These are phyloP conservation scores for Malthinus seriepunctatus DNA, from an alignment of 2,888 invertebrate genomes.

Conservation along the genomic window DNA sequence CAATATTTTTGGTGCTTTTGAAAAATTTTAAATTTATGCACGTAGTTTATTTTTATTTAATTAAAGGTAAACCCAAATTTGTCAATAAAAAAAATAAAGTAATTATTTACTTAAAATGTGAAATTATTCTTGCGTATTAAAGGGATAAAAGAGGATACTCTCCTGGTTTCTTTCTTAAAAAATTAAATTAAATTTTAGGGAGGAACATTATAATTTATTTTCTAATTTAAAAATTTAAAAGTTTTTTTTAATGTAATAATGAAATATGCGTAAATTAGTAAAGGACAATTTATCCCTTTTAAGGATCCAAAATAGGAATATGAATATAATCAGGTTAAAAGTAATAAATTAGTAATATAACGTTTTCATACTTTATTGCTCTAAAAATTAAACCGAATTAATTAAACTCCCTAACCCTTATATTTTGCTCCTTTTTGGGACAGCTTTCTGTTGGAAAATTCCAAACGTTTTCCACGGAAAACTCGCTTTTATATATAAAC, in stretches of 20 bases:
- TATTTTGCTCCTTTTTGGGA: conserved; percentile 6
- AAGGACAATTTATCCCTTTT: conserved; percentile 1
- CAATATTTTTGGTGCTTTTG: conserved; percentile 3
- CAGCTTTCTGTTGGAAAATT: conserved; percentile 2
- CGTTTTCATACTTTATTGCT: conserved; percentile 5
- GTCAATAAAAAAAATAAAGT: background rate
- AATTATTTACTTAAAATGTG: background rate
- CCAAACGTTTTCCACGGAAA: conserved; percentile 5
- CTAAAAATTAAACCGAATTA: conserved; percentile 7
- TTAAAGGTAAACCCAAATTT: background rate
- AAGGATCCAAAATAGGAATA: background rate
- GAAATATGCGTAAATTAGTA: conserved; percentile 1
- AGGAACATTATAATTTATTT: background rate
- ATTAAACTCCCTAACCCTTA: background rate
- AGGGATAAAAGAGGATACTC: background rate
- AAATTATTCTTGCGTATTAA: background rate
- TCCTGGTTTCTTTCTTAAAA: background rate
- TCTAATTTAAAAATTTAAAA: background rate
- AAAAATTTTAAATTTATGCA: conserved; percentile 2
- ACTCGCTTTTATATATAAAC: conserved; percentile 5
- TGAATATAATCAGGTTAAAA: conserved; percentile 3
- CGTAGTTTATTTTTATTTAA: conserved; percentile 2
- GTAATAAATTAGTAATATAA: conserved; percentile 6
- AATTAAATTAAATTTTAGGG: background rate
- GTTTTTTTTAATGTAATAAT: background rate